Conservation (phyloP, 2,888 invertebrate species). For the Dryobota labecula region DNA sequence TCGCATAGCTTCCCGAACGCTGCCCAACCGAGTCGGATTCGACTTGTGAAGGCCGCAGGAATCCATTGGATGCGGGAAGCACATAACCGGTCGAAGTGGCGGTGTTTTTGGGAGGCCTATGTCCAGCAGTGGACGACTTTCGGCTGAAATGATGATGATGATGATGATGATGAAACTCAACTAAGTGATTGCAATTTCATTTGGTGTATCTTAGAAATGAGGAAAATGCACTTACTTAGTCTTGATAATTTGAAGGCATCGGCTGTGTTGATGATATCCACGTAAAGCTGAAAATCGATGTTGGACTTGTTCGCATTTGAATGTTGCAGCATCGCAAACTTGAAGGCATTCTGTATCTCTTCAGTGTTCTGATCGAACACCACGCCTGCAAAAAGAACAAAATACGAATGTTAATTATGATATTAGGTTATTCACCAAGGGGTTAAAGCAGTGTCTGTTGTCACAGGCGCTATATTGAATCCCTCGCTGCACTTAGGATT, state of each 20-base stretch:
- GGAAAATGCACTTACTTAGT: conserved; percentile 93
- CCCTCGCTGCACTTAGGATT: background rate
- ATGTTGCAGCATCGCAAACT: conserved; percentile 95
- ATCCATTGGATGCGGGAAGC: no score
- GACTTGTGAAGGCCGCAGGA: no score
- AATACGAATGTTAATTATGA: conserved; percentile 7
- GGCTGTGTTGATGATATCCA: conserved; percentile 97
- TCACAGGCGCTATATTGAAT: background rate
- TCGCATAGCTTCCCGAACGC: no score
- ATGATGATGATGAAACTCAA: no score
- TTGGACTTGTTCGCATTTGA: conserved; percentile 93
- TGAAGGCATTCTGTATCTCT: conserved; percentile 96
- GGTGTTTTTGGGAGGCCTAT: no score
- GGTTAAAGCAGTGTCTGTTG: background rate
- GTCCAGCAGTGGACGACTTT: no score
- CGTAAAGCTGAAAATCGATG: conserved; percentile 95
- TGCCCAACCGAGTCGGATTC: no score
- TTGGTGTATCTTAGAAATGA: background rate
- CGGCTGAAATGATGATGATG: no score
- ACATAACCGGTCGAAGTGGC: no score
- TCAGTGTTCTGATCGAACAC: conserved; percentile 97
- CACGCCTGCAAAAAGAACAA: conserved; percentile 89
- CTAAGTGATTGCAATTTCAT: conserved; percentile 16
- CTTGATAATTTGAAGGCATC: conserved; percentile 97
- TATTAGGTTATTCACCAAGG: background rate